These are phyloP conservation scores for Myodes glareolus DNA, from an alignment of 2,113 vertebrate genomes.

Conservation along the genomic window DNA sequence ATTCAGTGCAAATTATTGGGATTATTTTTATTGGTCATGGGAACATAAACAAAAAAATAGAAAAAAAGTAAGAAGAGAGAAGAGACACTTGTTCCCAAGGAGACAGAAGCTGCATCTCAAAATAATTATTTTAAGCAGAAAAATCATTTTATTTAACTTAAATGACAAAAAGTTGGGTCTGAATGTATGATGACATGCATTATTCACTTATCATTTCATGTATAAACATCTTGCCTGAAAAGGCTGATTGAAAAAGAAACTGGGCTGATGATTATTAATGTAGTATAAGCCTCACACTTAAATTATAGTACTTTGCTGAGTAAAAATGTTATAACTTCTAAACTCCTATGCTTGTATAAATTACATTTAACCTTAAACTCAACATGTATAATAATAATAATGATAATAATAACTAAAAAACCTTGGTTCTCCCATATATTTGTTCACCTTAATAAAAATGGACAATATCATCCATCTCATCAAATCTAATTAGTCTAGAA, in stretches of 20 bases:
- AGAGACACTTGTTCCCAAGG: background rate
- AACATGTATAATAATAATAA: background rate
- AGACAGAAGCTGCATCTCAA: background rate
- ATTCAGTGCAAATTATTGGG: background rate
- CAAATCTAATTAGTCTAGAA: background rate
- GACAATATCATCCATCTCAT: background rate
- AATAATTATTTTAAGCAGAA: slow-evolving; percentile 11
- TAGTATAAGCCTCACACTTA: background rate
- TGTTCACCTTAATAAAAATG: background rate
- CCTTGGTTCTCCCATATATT: background rate
- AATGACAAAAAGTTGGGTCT: background rate
- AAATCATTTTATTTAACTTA: background rate
- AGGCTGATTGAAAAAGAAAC: background rate
- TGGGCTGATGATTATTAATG: background rate
- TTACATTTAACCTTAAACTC: background rate
- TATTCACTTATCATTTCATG: background rate
- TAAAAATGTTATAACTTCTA: background rate
- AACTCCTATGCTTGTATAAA: background rate
- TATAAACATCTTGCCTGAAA: slow-evolving; percentile 14
- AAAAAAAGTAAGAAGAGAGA: rapidly evolving
- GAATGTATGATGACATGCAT: background rate
- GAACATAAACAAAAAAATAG: background rate
- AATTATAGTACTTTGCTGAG: background rate
- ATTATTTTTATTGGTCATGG: background rate
- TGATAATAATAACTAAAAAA: background rate